Evolutionary conservation across 2,888 invertebrate genomes (phyloP).

Genomic region (Hybos culiciformis): DNA sequence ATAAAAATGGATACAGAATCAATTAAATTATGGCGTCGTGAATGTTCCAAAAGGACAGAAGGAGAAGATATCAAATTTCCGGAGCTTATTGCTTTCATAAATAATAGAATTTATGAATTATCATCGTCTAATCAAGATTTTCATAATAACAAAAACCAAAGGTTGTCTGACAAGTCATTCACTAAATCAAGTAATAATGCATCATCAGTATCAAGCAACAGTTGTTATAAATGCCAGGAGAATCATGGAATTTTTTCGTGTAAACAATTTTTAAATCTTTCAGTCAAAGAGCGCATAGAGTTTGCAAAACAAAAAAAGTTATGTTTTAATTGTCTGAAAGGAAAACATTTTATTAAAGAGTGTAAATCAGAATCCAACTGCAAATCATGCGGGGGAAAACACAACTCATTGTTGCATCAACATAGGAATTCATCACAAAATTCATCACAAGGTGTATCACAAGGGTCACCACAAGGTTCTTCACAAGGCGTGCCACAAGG

Average conservation of each 20-base stretch:
- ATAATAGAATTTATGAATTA: background rate
- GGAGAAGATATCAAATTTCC: background rate
- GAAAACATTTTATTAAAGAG: background rate
- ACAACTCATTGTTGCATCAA: conserved; percentile 6
- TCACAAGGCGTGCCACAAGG: background rate
- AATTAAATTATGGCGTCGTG: conserved; percentile 5
- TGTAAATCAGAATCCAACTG: conserved; percentile 5
- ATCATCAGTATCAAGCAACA: background rate
- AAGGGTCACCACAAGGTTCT: background rate
- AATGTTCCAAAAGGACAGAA: background rate
- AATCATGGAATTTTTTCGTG: background rate
- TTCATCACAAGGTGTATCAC: background rate
- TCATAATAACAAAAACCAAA: background rate
- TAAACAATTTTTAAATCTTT: background rate
- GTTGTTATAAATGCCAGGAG: background rate
- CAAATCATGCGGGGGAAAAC: conserved; percentile 5
- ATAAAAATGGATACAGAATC: conserved; percentile 7
- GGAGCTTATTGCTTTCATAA: background rate
- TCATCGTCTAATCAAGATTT: background rate
- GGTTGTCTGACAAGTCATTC: background rate
- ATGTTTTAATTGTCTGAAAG: conserved; percentile 6
- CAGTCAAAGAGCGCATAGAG: conserved; percentile 3
- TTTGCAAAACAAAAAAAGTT: conserved; percentile 6
- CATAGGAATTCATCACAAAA: background rate
- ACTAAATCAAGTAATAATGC: background rate